phyloP scores from a whole-genome alignment of 2,888 invertebrate genomes.

The Macrophya annulata region DNA sequence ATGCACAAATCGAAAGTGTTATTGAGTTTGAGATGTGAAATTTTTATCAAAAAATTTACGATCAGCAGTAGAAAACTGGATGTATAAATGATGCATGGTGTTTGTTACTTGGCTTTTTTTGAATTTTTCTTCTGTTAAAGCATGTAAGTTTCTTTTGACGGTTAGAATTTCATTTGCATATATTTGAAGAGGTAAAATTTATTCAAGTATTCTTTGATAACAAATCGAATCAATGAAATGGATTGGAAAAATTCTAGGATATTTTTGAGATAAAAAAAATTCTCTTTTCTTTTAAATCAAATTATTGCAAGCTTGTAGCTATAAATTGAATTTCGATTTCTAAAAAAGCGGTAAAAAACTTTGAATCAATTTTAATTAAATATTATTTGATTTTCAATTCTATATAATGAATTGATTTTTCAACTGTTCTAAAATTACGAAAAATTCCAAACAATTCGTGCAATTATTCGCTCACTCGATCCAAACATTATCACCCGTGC shows the following conservation, averaged over 20 bases:
- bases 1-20: slow-evolving; percentile 13
- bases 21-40: neutral
- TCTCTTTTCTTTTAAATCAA: neutral
- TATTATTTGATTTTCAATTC: neutral
- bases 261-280: neutral
- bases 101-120: slow-evolving; percentile 6
- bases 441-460: neutral
- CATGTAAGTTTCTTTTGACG: neutral
- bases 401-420: neutral
- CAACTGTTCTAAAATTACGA: neutral
- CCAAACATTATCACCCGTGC: neutral
- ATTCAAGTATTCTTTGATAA: slow-evolving; percentile 19
- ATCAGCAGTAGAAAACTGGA: neutral
- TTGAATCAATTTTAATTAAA: neutral
- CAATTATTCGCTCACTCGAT: neutral
- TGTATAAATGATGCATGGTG: slow-evolving; percentile 11
- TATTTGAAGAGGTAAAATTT: neutral
- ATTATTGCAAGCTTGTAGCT: neutral
- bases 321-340: neutral
- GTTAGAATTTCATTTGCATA: slow-evolving; percentile 4
- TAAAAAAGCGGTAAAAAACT: neutral
- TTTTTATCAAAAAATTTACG: neutral
- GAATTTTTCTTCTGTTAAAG: neutral
- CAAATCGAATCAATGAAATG: slow-evolving; percentile 34
- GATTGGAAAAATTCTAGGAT: slow-evolving; percentile 2